Evolutionary conservation across 2,113 vertebrate species (phyloP), one percentile per base, ranked within the genome.

Genomic region (Zosterops hypoxanthus): DNA sequence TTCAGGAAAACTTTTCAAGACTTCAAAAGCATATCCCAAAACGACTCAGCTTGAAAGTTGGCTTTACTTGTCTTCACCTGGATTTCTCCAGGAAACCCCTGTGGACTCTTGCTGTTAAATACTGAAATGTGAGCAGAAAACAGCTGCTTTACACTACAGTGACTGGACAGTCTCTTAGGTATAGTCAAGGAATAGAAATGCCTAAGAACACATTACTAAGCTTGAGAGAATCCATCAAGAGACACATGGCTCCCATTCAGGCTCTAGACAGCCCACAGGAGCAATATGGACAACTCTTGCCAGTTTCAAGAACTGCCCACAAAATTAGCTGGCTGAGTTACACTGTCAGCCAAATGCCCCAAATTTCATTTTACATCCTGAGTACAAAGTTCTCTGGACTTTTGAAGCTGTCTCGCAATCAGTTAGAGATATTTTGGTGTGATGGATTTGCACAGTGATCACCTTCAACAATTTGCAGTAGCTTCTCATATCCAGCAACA

Each of bases 181-280:
- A 65, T 7, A 44, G 41, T 9, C 41, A 64, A 68, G 78, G 68
- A 76, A 70, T 24, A 79, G 72, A 82, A 80, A 86, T 23, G 50
- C 3, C 12, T 44, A 29, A 66, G 29, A 83, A 23, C 6, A 34
- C 0, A 0, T 65, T 33, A 46, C 31, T 42, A 12, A 29, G 25
- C n/a, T 13, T 23, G 70, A 63, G 34, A 55, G 24, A 84, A 47
- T 24, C 61, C 49, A 42, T 16, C 46, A 61, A 59, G 57, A 53
- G 49, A 26, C 1, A 1, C 21, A 2, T 3, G 57, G n/a, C 25
- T 64, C 31, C 31, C 1, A 0, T 41, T 80, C 23, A 61, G 42
- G 31, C 41, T 20, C 33, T 18, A 6, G 24, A 3, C 34, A 41
- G 19, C 78, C 87, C 59, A 24, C 22, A 53, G 7, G 10, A 61